Percentiles rank a stretch among this genome's conserved stretches.
These are phyloP conservation scores for Heliconius ethilla DNA, from an alignment of 2,888 invertebrate genomes.

Conservation along the genomic window DNA sequence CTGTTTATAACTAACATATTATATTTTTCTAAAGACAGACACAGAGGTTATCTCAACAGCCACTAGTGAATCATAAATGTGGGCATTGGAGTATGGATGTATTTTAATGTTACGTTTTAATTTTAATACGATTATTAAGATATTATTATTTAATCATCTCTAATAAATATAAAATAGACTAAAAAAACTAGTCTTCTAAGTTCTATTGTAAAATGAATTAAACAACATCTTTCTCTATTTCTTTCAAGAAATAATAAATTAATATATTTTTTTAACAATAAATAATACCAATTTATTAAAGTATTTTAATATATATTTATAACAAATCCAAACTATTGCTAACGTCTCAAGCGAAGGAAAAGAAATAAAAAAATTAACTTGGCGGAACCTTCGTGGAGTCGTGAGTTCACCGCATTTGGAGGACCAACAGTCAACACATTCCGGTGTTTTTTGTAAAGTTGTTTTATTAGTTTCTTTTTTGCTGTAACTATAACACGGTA, in stretches of 20 bases:
- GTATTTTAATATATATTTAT: not conserved
- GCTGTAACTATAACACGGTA: slow-evolving; percentile 2
- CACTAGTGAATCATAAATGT: slow-evolving; percentile 14
- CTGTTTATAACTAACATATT: not conserved
- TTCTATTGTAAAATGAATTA: not conserved
- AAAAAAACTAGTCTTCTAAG: not conserved
- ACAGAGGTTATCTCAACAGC: slow-evolving; percentile 2
- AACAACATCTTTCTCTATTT: not conserved
- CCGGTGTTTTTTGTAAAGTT: slow-evolving; percentile 45
- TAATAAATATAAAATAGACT: no score
- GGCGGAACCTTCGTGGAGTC: slow-evolving; percentile 58
- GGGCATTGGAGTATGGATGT: not conserved
- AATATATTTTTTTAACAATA: not conserved
- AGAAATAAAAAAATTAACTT: slow-evolving; percentile 50
- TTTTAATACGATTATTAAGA: no score
- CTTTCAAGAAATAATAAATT: not conserved
- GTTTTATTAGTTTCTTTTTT: slow-evolving; percentile 35
- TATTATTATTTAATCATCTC: no score
- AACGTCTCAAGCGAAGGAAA: slow-evolving; percentile 43
- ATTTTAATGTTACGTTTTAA: not conserved
- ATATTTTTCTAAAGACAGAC: not conserved
- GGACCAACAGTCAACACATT: slow-evolving; percentile 57
- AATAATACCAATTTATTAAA: not conserved
- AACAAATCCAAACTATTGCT: slow-evolving; percentile 49
- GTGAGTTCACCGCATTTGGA: slow-evolving; percentile 69